Base-by-base conservation (phyloP, 1,140 invertebrate species). In the Pentalonia nigronervosa region DNA sequence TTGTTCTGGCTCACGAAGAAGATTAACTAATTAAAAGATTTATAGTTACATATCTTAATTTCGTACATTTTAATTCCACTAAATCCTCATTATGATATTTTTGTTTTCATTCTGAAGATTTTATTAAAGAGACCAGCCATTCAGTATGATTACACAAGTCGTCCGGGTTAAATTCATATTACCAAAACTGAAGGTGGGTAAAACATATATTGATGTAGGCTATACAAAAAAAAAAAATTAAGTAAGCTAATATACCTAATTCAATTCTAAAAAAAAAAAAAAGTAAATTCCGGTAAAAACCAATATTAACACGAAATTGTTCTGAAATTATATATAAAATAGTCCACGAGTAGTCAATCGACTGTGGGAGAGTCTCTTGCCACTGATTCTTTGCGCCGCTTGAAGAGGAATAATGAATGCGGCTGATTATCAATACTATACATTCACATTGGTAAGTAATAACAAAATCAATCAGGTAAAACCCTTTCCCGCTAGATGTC, bases 281-380 rank as follows among this genome's bases (percentile, higher is more conserved):
- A 92, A 92, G 90, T 92, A 36, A 86, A 86, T 92, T 93, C 91
- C 91, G 91, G 91, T 93, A 86, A n/a, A 84, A 93, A 93, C 81
- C 48, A 84, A 93, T 93, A 93, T 93, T 93, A 93, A 93, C 91
- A 93, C 91, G 91, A 86, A 50, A 93, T 93, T 93, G 91, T 93
- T 93, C 91, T 93, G 91, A 93, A 93, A 93, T 93, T 93, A 93
- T 93, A 93, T 93, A 93, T 93, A 93, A 93, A 93, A 93, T 93
- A 93, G 91, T 93, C 91, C 91, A 93, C 91, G 91, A 93, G 91
- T 93, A 93, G 91, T 93, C 91, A 56, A 86, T 93, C 91, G 91
- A 93, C 81, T 93, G 91, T 93, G 91, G 91, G 91, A 91, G 89
- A 92, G 91, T 84, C 91, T 93, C 91, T 93, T 84, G 91, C 90